A percentile compares a stretch with the other conserved stretches of the same genome.
phyloP scores from a whole-genome alignment of 2,888 invertebrate species.

The Blastobasis adustella region DNA sequence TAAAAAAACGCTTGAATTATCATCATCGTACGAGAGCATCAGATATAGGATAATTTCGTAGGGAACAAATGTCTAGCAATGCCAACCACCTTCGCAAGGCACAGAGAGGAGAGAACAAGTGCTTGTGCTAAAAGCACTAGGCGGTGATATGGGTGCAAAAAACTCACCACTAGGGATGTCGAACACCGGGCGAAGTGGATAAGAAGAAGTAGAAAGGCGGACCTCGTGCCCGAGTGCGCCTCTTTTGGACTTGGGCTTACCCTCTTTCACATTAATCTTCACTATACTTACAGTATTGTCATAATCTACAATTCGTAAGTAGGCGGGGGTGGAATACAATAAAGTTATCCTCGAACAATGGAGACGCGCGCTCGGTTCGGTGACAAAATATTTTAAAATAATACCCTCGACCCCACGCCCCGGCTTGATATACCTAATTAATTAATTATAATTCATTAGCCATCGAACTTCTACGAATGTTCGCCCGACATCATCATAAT shows the following conservation, averaged over 20 bases:
- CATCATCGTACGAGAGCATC: too few relatives aligned
- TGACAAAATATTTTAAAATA: conserved; percentile 64
- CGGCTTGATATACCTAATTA: conserved; percentile 35
- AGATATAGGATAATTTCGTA: too few relatives aligned
- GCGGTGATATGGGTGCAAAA: too few relatives aligned
- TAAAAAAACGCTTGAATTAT: too few relatives aligned
- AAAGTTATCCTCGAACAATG: conserved; percentile 22
- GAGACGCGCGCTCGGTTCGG: conserved; percentile 36
- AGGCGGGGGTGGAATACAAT: conserved; percentile 1
- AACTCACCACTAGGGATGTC: neutral
- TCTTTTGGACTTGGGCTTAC: neutral
- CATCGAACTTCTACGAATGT: conserved; percentile 39
- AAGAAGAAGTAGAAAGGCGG: neutral
- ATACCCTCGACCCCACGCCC: conserved; percentile 49
- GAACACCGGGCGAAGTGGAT: too few relatives aligned
- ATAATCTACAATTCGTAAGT: neutral
- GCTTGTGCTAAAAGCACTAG: too few relatives aligned
- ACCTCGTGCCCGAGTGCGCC: too few relatives aligned
- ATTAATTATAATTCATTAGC: conserved; percentile 53
- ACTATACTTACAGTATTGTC: neutral
- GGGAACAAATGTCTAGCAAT: too few relatives aligned
- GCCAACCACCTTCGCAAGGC: too few relatives aligned
- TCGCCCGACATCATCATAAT: conserved; percentile 28
- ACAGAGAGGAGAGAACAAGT: too few relatives aligned
- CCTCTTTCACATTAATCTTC: neutral